phyloP scores from a whole-genome alignment of 2,797 vertebrate species.

The Chanos chanos region DNA sequence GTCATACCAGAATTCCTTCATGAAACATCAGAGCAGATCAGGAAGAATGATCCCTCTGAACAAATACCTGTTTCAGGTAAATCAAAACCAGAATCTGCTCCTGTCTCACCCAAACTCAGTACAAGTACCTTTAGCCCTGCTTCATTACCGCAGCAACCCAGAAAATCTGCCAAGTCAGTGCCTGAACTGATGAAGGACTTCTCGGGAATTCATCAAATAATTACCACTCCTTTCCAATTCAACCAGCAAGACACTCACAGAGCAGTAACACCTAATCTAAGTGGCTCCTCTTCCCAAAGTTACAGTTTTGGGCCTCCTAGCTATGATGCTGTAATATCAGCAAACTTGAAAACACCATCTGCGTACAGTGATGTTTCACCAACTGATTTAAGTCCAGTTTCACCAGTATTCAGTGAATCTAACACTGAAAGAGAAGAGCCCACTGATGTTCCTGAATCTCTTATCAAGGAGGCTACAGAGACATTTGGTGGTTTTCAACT shows the following conservation, averaged over 20 bases:
- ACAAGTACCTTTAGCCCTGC: no score
- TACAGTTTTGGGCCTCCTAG: constrained; percentile 51
- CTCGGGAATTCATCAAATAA: constrained; percentile 19
- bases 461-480: neutral
- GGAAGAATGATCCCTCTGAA: no score
- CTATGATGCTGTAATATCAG: constrained; percentile 51
- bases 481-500: constrained; percentile 20
- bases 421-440: constrained; percentile 20
- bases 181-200: constrained; percentile 15
- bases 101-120: no score
- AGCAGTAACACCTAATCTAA: constrained; percentile 57
- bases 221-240: constrained; percentile 49
- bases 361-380: constrained; percentile 38
- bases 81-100: no score
- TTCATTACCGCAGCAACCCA: neutral
- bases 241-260: constrained; percentile 53
- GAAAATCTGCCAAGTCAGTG: neutral
- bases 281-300: constrained; percentile 20
- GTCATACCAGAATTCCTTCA: neutral
- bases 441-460: constrained; percentile 19
- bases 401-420: constrained; percentile 44
- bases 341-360: constrained; percentile 39
- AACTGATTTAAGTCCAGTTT: constrained; percentile 44
- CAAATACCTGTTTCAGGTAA: no score
- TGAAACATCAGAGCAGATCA: constrained; percentile 1